Evolutionary conservation across 2,113 vertebrate species (phyloP).

Genomic region (Narcine bancroftii): DNA sequence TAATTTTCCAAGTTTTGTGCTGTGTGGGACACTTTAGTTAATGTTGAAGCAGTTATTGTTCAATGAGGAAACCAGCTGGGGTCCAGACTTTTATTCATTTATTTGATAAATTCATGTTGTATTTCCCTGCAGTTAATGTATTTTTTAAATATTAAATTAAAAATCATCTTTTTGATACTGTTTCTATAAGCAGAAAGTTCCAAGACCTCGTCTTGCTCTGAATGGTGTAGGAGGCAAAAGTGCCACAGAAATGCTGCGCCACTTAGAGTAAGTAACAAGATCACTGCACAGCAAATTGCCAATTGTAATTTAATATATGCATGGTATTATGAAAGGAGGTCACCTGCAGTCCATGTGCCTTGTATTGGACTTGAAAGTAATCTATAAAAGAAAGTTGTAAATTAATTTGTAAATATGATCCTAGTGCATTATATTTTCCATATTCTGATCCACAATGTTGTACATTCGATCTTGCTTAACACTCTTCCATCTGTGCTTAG

Average conservation of each 20-base stretch:
- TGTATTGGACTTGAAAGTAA: neutral
- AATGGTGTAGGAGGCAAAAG: conserved; percentile 88
- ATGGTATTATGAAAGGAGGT: neutral
- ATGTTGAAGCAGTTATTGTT: neutral
- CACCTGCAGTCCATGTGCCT: no score
- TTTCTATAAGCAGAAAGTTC: conserved; percentile 54
- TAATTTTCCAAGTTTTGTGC: neutral
- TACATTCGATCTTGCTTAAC: neutral
- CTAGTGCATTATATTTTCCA: neutral
- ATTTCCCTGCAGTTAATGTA: neutral
- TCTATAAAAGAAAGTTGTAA: no score
- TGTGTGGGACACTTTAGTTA: neutral
- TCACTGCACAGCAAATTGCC: neutral
- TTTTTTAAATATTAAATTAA: neutral
- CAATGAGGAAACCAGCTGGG: neutral
- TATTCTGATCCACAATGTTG: neutral
- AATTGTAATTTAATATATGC: neutral
- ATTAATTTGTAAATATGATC: neutral
- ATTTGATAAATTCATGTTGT: neutral
- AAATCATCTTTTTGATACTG: neutral
- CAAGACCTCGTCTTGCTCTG: conserved; percentile 77
- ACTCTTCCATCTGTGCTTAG: no score
- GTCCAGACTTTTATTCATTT: neutral
- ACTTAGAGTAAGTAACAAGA: conserved; percentile 70
- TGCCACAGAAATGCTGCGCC: conserved; percentile 81